Evolutionary conservation across 2,113 vertebrate species (phyloP).

Genomic region (Eidolon helvum): DNA sequence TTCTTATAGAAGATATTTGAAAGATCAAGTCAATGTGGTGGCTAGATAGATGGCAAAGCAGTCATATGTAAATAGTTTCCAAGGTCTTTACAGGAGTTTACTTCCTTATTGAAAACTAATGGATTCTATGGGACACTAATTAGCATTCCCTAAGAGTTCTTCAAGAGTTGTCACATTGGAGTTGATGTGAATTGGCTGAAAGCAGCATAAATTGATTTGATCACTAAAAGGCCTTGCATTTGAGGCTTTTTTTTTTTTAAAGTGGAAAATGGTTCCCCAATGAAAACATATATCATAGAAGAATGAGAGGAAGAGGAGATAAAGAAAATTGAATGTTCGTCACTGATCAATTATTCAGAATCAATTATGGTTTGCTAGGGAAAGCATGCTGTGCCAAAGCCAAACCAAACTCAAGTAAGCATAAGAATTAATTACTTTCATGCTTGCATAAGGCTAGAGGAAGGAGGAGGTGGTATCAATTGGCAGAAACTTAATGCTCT

Average conservation of each 20-base stretch:
- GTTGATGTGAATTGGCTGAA: constrained; percentile 64
- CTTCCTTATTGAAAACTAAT: constrained; percentile 66
- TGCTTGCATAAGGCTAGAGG: not conserved
- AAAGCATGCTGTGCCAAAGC: constrained; percentile 66
- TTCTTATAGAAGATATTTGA: not conserved
- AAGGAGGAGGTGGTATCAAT: not conserved
- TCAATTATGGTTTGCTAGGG: constrained; percentile 76
- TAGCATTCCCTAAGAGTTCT: constrained; percentile 57
- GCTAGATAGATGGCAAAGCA: not conserved
- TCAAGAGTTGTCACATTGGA: constrained; percentile 6
- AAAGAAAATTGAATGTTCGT: constrained; percentile 79
- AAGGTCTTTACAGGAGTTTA: constrained; percentile 53
- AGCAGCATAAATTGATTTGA: constrained; percentile 73
- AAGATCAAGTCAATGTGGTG: not conserved
- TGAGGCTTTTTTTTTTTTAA: constrained; percentile 37
- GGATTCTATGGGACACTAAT: constrained; percentile 43
- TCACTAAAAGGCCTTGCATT: constrained; percentile 72
- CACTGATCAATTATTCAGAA: constrained; percentile 78
- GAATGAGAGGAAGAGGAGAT: constrained; percentile 76
- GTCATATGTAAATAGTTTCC: constrained; percentile 36
- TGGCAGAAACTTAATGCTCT: constrained; percentile 14
- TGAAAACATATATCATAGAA: constrained; percentile 74
- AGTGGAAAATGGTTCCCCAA: constrained; percentile 73
- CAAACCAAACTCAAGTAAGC: constrained; percentile 66
- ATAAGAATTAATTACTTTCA: constrained; percentile 65